Evolutionary conservation across 2,888 invertebrate genomes (phyloP).

Genomic region (Oscheius sp.): DNA sequence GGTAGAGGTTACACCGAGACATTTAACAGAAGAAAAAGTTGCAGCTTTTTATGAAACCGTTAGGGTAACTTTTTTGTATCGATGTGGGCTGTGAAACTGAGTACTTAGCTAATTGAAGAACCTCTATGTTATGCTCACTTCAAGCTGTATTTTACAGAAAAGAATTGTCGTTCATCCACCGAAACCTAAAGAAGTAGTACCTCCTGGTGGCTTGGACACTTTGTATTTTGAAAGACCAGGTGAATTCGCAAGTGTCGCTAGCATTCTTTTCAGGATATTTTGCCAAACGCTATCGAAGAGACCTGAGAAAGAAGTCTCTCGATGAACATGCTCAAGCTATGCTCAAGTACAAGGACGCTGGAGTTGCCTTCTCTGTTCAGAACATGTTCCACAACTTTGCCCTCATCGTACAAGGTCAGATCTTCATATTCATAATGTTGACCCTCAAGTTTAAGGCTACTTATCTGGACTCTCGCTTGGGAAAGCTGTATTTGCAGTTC

Average conservation of each 20-base stretch:
- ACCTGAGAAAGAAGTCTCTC: neutral
- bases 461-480: constrained; percentile 61
- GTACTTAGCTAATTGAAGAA: too few species aligned
- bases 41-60: constrained; percentile 4
- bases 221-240: constrained; percentile 23
- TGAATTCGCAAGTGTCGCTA: neutral
- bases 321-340: neutral
- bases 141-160: neutral
- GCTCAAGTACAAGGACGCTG: constrained; percentile 25
- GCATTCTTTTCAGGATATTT: constrained; percentile 9
- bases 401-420: constrained; percentile 35
- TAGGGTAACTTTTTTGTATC: neutral
- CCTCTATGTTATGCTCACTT: too few species aligned
- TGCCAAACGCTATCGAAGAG: neutral
- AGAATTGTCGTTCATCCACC: neutral
- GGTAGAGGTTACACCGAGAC: neutral
- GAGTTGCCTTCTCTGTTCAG: constrained; percentile 21
- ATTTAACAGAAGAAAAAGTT: constrained; percentile 6
- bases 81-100: neutral
- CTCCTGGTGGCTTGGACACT: neutral
- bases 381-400: constrained; percentile 28
- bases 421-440: neutral
- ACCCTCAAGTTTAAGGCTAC: constrained; percentile 45
- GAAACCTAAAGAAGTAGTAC: neutral
- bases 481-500: constrained; percentile 59